These are phyloP conservation scores for Pheucticus melanocephalus DNA, from an alignment of 2,113 vertebrate species.

Conservation along the genomic window DNA sequence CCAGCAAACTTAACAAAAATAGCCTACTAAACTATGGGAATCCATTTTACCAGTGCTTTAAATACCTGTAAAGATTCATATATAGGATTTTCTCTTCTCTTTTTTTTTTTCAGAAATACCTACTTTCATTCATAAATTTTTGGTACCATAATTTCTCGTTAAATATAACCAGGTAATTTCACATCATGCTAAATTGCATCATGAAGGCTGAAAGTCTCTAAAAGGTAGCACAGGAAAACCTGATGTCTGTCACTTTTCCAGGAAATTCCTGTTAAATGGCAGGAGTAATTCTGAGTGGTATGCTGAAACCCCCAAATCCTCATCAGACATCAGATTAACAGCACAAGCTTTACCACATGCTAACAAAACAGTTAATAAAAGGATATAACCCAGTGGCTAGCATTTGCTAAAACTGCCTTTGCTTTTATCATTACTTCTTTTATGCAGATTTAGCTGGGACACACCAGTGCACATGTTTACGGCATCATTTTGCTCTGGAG, in stretches of 20 bases:
- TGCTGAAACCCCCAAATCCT: not conserved
- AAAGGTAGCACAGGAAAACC: not conserved
- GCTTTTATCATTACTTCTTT: not conserved
- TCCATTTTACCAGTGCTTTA: not conserved
- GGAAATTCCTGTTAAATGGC: not conserved
- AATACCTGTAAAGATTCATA: not conserved
- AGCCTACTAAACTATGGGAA: not conserved
- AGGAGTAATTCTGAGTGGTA: not conserved
- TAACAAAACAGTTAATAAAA: not conserved
- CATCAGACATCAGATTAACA: not conserved
- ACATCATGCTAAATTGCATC: not conserved
- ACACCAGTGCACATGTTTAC: not conserved
- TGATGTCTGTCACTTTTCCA: not conserved
- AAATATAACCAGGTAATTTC: not conserved
- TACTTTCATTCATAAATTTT: not conserved
- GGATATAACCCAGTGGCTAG: not conserved
- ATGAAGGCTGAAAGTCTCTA: not conserved
- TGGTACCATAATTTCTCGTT: not conserved
- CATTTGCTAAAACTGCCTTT: not conserved
- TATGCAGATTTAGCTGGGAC: not conserved
- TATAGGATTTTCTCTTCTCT: not conserved
- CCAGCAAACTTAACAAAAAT: not conserved
- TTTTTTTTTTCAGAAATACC: not conserved
- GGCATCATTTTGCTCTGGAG: not conserved
- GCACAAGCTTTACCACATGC: not conserved